These are phyloP conservation scores for Dendrocopos noguchii DNA, from an alignment of 2,113 vertebrate genomes.

Conservation along the genomic window DNA sequence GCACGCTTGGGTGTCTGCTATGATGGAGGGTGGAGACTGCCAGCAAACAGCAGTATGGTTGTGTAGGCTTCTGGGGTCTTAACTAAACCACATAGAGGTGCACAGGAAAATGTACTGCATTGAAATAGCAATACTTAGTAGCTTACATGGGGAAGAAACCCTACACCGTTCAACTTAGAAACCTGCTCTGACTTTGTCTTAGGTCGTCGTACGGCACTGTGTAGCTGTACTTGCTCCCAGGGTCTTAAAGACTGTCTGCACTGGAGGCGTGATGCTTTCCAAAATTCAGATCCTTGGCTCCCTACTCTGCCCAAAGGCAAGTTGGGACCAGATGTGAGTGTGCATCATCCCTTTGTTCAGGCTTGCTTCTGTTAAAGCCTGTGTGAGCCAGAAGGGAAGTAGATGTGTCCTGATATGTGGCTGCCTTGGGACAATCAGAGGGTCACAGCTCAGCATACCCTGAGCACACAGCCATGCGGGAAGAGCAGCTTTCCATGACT, in stretches of 20 bases:
- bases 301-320: not conserved
- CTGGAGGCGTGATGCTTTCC: not conserved
- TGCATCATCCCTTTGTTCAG: rapidly evolving
- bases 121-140: not conserved
- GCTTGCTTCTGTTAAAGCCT: not conserved
- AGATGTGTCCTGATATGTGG: not conserved
- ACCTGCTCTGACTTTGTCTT: not conserved
- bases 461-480: not conserved
- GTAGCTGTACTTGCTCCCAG: not conserved
- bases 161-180: not conserved
- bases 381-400: not conserved
- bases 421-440: not conserved
- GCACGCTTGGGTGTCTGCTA: not conserved
- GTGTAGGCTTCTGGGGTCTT: not conserved
- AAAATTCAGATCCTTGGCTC: not conserved
- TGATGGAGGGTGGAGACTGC: not conserved
- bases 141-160: not conserved
- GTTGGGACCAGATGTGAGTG: rapidly evolving
- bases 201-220: not conserved
- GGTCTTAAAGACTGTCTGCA: not conserved
- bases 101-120: not conserved
- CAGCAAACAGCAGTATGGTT: not conserved
- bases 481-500: not conserved
- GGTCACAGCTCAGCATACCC: not conserved
- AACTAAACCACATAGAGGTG: not conserved